Evolutionary conservation across 2,113 vertebrate genomes (phyloP).

Genomic region (Catharus fuscescens): DNA sequence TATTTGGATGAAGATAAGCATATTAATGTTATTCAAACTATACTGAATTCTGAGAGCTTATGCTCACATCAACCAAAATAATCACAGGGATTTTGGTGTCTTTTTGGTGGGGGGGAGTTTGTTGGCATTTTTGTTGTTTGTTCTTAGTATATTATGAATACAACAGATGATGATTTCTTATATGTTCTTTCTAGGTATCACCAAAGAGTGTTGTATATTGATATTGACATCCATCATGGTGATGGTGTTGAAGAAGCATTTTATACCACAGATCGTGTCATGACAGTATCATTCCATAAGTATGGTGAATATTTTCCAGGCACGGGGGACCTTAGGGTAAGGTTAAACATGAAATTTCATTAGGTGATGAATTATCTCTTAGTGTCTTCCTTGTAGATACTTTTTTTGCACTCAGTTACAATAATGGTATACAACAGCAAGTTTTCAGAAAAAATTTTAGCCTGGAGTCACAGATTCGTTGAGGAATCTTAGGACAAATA

Average conservation of each 20-base stretch:
- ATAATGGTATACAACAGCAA: not conserved
- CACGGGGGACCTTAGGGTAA: slow-evolving; percentile 85
- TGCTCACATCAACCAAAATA: not conserved
- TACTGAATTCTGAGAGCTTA: not conserved
- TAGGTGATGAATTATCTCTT: not conserved
- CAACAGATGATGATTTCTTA: not conserved
- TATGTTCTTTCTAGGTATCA: slow-evolving; percentile 76
- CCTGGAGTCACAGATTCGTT: not conserved
- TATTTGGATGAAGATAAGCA: not conserved
- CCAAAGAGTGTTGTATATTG: slow-evolving; percentile 87
- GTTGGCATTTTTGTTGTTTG: not conserved
- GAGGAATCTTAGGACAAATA: not conserved
- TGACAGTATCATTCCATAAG: slow-evolving; percentile 88
- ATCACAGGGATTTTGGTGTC: not conserved
- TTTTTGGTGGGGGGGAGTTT: accelerated
- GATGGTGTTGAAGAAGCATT: slow-evolving; percentile 88
- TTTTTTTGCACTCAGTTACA: not conserved
- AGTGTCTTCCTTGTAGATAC: not conserved
- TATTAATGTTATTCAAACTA: not conserved
- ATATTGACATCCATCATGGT: slow-evolving; percentile 87
- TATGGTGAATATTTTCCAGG: slow-evolving; percentile 87
- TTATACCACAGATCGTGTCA: slow-evolving; percentile 87
- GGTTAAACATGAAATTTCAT: slow-evolving; percentile 14
- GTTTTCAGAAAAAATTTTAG: not conserved
- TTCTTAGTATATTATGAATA: not conserved